Evolutionary conservation across 2,888 invertebrate genomes (phyloP).

Genomic region (Nezara viridula): DNA sequence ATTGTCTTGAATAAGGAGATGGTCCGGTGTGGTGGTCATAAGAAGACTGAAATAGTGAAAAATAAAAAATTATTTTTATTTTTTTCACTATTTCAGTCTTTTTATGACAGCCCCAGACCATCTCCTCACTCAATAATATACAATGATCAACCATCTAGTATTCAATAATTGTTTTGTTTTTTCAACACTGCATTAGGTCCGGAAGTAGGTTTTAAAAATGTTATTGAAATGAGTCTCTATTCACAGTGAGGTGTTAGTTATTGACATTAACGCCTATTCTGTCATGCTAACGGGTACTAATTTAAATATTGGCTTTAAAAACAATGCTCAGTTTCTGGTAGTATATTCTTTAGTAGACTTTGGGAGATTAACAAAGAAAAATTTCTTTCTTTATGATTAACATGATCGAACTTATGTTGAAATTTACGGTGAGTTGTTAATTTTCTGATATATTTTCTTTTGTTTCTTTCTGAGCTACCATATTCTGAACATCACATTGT

Average conservation of each 20-base stretch:
- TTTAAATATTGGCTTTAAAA: slow-evolving; percentile 32
- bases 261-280: neutral
- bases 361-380: neutral
- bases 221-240: neutral
- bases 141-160: too few relatives aligned
- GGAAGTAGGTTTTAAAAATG: neutral
- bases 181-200: neutral
- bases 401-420: neutral
- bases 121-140: too few relatives aligned
- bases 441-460: neutral
- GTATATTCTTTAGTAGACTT: neutral
- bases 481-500: neutral
- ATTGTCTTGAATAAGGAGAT: too few relatives aligned
- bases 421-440: neutral
- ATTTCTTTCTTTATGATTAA: neutral
- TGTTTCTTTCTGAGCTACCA: neutral
- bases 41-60: too few relatives aligned
- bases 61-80: too few relatives aligned
- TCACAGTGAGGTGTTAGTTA: neutral
- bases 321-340: neutral
- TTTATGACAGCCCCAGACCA: too few relatives aligned
- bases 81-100: too few relatives aligned
- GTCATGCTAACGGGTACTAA: neutral
- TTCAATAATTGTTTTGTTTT: neutral
- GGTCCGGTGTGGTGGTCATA: too few relatives aligned